Evolutionary conservation across 2,888 invertebrate genomes (phyloP).

Genomic region (Acanthosoma haemorrhoidale): DNA sequence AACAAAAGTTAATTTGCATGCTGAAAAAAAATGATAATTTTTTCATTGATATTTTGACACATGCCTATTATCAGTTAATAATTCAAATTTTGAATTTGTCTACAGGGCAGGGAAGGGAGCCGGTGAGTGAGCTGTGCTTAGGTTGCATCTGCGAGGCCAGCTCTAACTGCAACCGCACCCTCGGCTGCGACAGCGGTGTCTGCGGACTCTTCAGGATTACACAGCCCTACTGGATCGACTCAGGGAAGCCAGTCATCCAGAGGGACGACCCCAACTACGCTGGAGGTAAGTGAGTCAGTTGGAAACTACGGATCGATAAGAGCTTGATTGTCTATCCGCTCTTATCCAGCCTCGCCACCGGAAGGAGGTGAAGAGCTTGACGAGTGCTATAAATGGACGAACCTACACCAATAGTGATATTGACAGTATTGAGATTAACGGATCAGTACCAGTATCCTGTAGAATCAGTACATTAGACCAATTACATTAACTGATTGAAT

Average conservation of each 20-base stretch:
- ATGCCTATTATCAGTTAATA: not conserved
- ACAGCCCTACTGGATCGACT: conserved; percentile 46
- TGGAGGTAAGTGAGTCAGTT: conserved; percentile 47
- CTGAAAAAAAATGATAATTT: not conserved
- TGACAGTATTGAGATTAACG: no score
- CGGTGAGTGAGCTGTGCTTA: conserved; percentile 40
- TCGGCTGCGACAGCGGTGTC: conserved; percentile 42
- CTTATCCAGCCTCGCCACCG: no score
- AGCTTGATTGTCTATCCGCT: no score
- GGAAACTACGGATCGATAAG: no score
- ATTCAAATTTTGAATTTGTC: not conserved
- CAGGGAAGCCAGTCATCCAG: conserved; percentile 50
- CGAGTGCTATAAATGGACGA: no score
- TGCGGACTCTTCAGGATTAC: conserved; percentile 47
- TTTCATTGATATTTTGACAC: not conserved
- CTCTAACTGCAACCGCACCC: conserved; percentile 44
- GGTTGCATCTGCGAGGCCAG: conserved; percentile 44
- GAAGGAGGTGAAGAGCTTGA: no score
- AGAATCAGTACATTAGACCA: no score
- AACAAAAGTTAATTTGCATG: no score
- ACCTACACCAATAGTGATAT: no score
- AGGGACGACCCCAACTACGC: conserved; percentile 50
- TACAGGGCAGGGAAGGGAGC: conserved; percentile 7
- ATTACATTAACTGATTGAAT: no score
- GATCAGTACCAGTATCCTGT: no score